These are phyloP conservation scores for Atethmia centrago DNA, from an alignment of 2,888 invertebrate genomes.

Conservation along the genomic window DNA sequence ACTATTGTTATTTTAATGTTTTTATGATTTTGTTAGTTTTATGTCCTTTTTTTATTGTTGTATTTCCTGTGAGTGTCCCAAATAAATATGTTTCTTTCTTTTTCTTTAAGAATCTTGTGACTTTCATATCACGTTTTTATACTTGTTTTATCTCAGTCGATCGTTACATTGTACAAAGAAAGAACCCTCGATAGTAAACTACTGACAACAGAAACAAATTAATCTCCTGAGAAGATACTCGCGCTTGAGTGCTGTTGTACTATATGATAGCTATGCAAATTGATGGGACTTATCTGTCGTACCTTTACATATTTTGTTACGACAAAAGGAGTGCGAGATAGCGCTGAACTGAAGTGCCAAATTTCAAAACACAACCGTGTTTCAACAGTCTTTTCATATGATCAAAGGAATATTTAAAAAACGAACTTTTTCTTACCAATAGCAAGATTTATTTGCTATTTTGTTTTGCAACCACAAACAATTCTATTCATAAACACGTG, in stretches of 20 bases:
- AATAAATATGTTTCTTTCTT: too few relatives aligned
- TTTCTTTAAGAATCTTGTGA: too few relatives aligned
- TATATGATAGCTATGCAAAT: conserved; percentile 10
- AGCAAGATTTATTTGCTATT: background rate
- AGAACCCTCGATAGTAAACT: conserved; percentile 2
- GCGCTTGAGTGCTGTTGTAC: conserved; percentile 8
- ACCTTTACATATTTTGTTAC: conserved; percentile 1
- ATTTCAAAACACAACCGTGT: background rate
- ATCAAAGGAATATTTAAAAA: conserved; percentile 1
- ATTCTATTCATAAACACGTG: background rate
- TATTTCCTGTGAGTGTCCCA: too few relatives aligned
- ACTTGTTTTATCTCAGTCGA: conserved; percentile 21
- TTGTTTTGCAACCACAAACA: background rate
- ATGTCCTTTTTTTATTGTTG: too few relatives aligned
- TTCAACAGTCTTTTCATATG: background rate
- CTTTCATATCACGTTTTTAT: conserved; percentile 3
- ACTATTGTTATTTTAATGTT: too few relatives aligned
- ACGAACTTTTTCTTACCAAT: background rate
- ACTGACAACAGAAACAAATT: conserved; percentile 42
- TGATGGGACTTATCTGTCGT: conserved; percentile 2
- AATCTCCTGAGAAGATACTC: conserved; percentile 31
- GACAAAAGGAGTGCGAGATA: conserved; percentile 13
- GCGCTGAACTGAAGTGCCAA: background rate
- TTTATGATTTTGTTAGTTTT: too few relatives aligned
- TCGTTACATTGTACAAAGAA: conserved; percentile 17